Percentiles rank a stretch among this genome's conserved stretches.
These are phyloP conservation scores for Eristalinus sepulchralis DNA, from an alignment of 2,888 invertebrate genomes.

Conservation along the genomic window DNA sequence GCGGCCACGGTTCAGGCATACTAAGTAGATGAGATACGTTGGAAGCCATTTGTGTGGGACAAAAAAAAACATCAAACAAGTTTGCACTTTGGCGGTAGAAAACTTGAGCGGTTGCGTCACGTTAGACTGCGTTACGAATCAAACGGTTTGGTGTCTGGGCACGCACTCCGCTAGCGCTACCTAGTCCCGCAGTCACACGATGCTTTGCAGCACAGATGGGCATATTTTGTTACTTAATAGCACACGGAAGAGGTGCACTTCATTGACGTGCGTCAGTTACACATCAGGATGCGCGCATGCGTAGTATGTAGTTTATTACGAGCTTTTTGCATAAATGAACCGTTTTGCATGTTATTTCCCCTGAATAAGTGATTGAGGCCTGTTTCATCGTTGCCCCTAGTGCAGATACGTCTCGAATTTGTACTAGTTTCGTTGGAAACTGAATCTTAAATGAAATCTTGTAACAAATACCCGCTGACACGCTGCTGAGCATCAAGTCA, in stretches of 20 bases:
- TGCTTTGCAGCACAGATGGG: slow-evolving; percentile 44
- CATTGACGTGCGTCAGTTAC: slow-evolving; percentile 69
- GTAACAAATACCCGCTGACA: neutral
- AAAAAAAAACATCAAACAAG: neutral
- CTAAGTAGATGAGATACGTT: slow-evolving; percentile 33
- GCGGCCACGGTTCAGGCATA: slow-evolving; percentile 32
- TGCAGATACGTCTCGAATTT: neutral
- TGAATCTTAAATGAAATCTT: neutral
- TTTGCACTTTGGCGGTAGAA: neutral
- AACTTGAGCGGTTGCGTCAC: slow-evolving; percentile 64
- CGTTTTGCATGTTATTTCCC: slow-evolving; percentile 65
- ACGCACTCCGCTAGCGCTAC: slow-evolving; percentile 43
- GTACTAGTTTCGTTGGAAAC: neutral
- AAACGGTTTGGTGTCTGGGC: slow-evolving; percentile 55
- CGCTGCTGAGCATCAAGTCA: neutral
- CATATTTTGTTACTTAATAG: slow-evolving; percentile 68
- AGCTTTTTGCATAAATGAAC: slow-evolving; percentile 67
- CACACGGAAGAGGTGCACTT: slow-evolving; percentile 65
- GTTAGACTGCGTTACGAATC: slow-evolving; percentile 51
- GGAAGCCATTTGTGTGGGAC: neutral
- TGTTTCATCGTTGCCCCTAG: neutral
- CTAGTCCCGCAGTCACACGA: neutral
- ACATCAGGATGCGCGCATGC: slow-evolving; percentile 60
- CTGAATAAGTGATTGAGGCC: slow-evolving; percentile 20
- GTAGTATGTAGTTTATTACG: slow-evolving; percentile 61